Percentiles rank a stretch among this genome's conserved stretches.
Conservation (phyloP, 2,888 invertebrate species). For the Callinectes sapidus region DNA sequence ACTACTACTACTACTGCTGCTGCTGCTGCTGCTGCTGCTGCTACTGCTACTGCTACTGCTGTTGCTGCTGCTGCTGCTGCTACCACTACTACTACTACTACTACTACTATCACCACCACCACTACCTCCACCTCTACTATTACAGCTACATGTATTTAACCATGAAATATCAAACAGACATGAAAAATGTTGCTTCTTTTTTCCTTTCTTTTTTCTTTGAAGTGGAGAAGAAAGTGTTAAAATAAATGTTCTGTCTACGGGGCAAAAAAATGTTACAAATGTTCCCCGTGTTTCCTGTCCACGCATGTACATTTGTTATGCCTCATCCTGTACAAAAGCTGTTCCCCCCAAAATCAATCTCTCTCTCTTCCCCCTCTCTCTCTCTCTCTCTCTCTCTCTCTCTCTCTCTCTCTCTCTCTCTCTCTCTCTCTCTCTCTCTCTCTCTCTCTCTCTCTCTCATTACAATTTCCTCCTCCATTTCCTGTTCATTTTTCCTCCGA, state of each 20-base stretch:
- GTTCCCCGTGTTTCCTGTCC: not conserved
- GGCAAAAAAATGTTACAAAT: not conserved
- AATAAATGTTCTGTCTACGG: too few species aligned
- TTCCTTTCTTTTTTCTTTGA: not conserved
- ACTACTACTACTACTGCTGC: too few species aligned
- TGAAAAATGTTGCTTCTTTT: too few species aligned
- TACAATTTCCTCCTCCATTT: not conserved
- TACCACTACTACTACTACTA: too few species aligned
- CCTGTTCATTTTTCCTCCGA: not conserved
- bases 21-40: too few species aligned
- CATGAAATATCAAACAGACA: too few species aligned
- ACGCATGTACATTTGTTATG: not conserved
- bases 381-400: constrained; percentile 46
- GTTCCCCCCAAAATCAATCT: not conserved
- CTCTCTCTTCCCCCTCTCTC: constrained; percentile 45
- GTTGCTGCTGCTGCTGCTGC: too few species aligned
- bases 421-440: constrained; percentile 34
- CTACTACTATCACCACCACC: too few species aligned
- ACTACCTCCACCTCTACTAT: too few species aligned
- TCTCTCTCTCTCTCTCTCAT: not conserved
- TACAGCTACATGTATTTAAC: too few species aligned
- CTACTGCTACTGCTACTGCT: too few species aligned
- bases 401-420: constrained; percentile 33
- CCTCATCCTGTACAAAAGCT: not conserved
- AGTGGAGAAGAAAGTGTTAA: not conserved